These are phyloP conservation scores for Parotocinclus haroldoi DNA, from an alignment of 2,797 vertebrate genomes.

Conservation along the genomic window DNA sequence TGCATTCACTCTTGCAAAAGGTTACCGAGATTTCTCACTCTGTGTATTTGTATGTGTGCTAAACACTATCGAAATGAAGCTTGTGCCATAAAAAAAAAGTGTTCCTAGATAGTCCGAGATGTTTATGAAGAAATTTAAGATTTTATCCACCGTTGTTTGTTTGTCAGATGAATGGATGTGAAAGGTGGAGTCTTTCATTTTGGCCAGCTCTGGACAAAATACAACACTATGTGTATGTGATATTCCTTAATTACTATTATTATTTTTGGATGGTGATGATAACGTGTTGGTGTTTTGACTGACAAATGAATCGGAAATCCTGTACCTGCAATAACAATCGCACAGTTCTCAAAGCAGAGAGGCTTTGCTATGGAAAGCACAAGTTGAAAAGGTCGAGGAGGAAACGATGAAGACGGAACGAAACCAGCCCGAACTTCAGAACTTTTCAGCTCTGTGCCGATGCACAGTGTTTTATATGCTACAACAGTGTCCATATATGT, in stretches of 20 bases:
- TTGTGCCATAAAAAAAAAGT: constrained; percentile 50
- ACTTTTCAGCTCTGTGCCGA: constrained; percentile 29
- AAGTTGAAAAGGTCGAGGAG: constrained; percentile 9
- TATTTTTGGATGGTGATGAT: constrained; percentile 22
- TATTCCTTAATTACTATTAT: constrained; percentile 22
- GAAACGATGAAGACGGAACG: not conserved
- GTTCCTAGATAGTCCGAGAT: constrained; percentile 37
- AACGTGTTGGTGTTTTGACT: constrained; percentile 38
- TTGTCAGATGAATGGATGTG: not conserved
- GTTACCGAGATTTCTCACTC: not conserved
- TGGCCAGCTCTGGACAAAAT: constrained; percentile 31
- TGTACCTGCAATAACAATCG: constrained; percentile 49
- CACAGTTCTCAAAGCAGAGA: constrained; percentile 33
- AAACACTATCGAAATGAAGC: constrained; percentile 39
- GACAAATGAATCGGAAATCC: constrained; percentile 15
- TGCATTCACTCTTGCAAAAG: not conserved
- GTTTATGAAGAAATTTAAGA: constrained; percentile 30
- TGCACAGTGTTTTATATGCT: constrained; percentile 39
- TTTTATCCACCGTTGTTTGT: constrained; percentile 21
- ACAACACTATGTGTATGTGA: constrained; percentile 42
- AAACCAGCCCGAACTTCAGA: constrained; percentile 45
- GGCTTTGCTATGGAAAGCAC: constrained; percentile 41
- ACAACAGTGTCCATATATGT: constrained; percentile 38
- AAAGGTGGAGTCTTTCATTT: constrained; percentile 24
- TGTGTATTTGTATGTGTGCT: constrained; percentile 29